These are phyloP conservation scores for Bradysia coprophila DNA, from an alignment of 1,140 invertebrate species.

Conservation along the genomic window DNA sequence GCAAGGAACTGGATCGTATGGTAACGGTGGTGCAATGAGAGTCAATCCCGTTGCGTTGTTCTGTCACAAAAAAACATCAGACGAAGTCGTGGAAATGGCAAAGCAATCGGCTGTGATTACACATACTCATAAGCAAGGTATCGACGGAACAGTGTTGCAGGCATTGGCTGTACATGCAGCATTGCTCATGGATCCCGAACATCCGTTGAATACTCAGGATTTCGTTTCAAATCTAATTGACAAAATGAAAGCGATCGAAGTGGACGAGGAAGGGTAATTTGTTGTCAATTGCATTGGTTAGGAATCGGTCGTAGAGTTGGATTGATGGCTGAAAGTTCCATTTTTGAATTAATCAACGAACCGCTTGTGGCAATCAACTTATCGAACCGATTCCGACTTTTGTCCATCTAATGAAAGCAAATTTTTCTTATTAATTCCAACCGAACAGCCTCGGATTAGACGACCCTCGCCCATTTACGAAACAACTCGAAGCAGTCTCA, in stretches of 20 bases:
- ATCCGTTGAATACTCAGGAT: slow-evolving; percentile 24
- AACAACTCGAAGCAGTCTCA: slow-evolving; percentile 29
- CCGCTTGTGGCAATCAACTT: no score
- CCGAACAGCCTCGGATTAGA: slow-evolving; percentile 7
- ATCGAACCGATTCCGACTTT: no score
- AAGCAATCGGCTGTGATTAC: slow-evolving; percentile 38
- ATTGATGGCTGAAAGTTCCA: no score
- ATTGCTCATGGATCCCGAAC: slow-evolving; percentile 24
- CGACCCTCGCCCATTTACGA: slow-evolving; percentile 24
- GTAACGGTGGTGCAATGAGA: slow-evolving; percentile 64
- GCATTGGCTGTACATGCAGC: slow-evolving; percentile 35
- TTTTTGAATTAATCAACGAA: no score
- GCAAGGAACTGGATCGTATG: slow-evolving; percentile 52
- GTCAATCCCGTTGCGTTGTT: slow-evolving; percentile 50
- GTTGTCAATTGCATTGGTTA: no score
- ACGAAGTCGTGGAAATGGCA: slow-evolving; percentile 29
- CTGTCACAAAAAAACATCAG: slow-evolving; percentile 26
- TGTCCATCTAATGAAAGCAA: no score
- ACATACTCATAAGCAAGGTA: slow-evolving; percentile 41
- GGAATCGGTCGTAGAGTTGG: no score
- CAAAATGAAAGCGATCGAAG: slow-evolving; percentile 39
- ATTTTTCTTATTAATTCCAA: no score
- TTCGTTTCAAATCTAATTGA: slow-evolving; percentile 35
- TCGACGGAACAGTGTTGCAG: slow-evolving; percentile 48
- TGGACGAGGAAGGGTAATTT: slow-evolving; percentile 26